These are phyloP conservation scores for Eupeodes corollae DNA, from an alignment of 1,140 invertebrate genomes.

Conservation along the genomic window DNA sequence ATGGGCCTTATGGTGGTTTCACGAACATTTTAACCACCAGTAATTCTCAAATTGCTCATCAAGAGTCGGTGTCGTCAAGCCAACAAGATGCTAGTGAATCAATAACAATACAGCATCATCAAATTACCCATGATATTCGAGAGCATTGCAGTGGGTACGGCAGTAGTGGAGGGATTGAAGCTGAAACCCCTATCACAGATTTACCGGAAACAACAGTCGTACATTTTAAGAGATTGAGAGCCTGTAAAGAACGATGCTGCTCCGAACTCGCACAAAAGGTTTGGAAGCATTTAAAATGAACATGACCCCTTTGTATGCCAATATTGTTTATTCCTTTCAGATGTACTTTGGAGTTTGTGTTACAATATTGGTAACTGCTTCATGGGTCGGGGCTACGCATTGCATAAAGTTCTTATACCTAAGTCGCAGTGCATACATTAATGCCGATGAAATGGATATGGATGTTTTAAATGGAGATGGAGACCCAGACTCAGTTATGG, in stretches of 20 bases:
- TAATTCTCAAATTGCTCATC: constrained; percentile 40
- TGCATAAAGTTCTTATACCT: constrained; percentile 78
- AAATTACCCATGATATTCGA: constrained; percentile 13
- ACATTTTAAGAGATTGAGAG: constrained; percentile 28
- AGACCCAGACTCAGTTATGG: constrained; percentile 33
- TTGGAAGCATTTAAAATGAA: constrained; percentile 3
- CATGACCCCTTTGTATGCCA: too few relatives aligned
- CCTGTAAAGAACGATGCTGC: constrained; percentile 54
- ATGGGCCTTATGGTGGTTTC: constrained; percentile 40
- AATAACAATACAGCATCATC: constrained; percentile 25
- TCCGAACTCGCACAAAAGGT: constrained; percentile 60
- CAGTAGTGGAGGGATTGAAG: constrained; percentile 4
- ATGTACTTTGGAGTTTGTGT: constrained; percentile 80
- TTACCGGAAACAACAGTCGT: constrained; percentile 22
- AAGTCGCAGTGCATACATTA: constrained; percentile 36
- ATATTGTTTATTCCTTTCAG: constrained; percentile 38
- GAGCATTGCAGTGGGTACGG: constrained; percentile 12
- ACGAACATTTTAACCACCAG: constrained; percentile 35
- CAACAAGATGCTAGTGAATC: constrained; percentile 40
- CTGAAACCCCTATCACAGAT: constrained; percentile 22
- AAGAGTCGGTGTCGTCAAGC: constrained; percentile 46
- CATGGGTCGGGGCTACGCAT: constrained; percentile 83
- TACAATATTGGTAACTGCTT: constrained; percentile 66
- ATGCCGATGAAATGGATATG: constrained; percentile 34
- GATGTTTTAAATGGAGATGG: constrained; percentile 29